Percentiles rank a stretch among this genome's conserved stretches.
Evolutionary conservation across 2,888 invertebrate genomes (phyloP).

Genomic region (Drosophila mimica): DNA sequence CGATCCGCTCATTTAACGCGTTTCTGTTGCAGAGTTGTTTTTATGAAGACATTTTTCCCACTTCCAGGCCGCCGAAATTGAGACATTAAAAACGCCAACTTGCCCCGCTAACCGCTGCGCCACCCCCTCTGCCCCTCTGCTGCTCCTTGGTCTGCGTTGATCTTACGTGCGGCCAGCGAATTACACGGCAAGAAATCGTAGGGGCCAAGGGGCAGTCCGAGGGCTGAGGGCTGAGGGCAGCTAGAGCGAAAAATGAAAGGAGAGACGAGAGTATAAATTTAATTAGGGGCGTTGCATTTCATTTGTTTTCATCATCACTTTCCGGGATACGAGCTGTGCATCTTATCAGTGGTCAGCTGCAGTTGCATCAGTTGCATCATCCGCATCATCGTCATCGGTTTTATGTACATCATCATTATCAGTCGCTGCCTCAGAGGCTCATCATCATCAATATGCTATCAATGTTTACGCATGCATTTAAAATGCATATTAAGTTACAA

Average conservation of each 20-base stretch:
- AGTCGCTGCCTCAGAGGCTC: constrained; percentile 13
- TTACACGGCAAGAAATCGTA: constrained; percentile 22
- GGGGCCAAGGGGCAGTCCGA: not conserved
- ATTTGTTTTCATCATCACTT: constrained; percentile 70
- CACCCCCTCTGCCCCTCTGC: not conserved
- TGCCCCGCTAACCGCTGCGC: constrained; percentile 1
- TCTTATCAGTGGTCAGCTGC: constrained; percentile 69
- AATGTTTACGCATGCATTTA: constrained; percentile 78
- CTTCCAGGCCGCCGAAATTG: constrained; percentile 73
- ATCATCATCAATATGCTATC: constrained; percentile 73
- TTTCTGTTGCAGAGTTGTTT: constrained; percentile 63
- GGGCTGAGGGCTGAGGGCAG: constrained; percentile 8
- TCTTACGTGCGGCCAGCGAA: constrained; percentile 30
- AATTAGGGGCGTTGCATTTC: constrained; percentile 77
- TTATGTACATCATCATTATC: constrained; percentile 4
- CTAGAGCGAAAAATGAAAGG: constrained; percentile 33
- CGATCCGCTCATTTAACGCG: constrained; percentile 80
- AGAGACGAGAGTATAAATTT: constrained; percentile 49
- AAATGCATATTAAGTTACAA: constrained; percentile 71
- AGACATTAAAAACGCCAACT: constrained; percentile 79
- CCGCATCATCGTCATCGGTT: constrained; percentile 2
- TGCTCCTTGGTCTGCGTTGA: constrained; percentile 16
- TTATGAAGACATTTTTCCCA: constrained; percentile 75
- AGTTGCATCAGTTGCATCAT: constrained; percentile 68
- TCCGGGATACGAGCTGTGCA: constrained; percentile 11